Percentiles rank a stretch among this genome's conserved stretches.
phyloP scores from a whole-genome alignment of 2,113 vertebrate genomes.

The Triplophysa siluroides region DNA sequence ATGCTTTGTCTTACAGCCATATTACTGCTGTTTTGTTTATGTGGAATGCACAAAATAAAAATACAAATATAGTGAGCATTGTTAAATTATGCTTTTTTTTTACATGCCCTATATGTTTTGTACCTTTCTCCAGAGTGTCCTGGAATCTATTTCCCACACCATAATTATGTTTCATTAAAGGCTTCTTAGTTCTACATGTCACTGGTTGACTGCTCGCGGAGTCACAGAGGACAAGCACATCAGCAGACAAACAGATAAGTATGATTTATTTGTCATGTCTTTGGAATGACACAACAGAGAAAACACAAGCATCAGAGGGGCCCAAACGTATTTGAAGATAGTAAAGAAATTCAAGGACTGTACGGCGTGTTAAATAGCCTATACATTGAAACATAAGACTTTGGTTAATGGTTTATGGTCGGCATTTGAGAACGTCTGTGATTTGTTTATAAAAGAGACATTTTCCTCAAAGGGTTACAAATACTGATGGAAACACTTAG shows the following conservation, averaged over 20 bases:
- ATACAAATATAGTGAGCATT: neutral
- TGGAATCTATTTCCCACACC: slow-evolving; percentile 27
- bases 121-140: slow-evolving; percentile 20
- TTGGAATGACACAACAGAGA: slow-evolving; percentile 43
- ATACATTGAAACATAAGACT: slow-evolving; percentile 59
- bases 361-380: slow-evolving; percentile 21
- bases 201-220: slow-evolving; percentile 8
- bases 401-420: slow-evolving; percentile 49
- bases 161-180: slow-evolving; percentile 44
- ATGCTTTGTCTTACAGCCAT: neutral
- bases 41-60: neutral
- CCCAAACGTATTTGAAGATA: slow-evolving; percentile 52
- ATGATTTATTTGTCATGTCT: slow-evolving; percentile 61
- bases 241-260: slow-evolving; percentile 61
- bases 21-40: neutral
- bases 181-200: slow-evolving; percentile 35
- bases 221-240: slow-evolving; percentile 25
- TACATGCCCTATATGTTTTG: neutral
- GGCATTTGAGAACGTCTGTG: slow-evolving; percentile 48
- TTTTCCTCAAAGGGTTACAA: slow-evolving; percentile 33
- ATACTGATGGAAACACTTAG: neutral
- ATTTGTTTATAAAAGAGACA: slow-evolving; percentile 48
- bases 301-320: slow-evolving; percentile 24
- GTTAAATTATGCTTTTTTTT: neutral
- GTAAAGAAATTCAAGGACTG: slow-evolving; percentile 51